A percentile compares a stretch with the other conserved stretches of the same genome.
Conservation (phyloP, 1,140 invertebrate species). For the Brachionus rotundiformis region DNA sequence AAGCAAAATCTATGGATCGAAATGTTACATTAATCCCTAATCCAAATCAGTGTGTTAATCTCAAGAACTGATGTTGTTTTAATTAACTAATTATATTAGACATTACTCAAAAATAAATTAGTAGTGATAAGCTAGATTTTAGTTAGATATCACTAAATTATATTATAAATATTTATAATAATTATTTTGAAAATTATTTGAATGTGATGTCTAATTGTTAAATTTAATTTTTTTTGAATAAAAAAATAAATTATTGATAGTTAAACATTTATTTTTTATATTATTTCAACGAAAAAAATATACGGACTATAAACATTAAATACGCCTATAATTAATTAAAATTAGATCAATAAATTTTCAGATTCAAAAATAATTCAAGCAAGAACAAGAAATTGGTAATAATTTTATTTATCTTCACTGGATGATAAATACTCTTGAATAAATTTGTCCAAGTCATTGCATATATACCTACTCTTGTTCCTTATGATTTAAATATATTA, state of each 20-base stretch:
- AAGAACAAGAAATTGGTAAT: not conserved
- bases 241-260: too few relatives aligned
- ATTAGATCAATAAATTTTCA: not conserved
- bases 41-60: conserved; percentile 13
- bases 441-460: conserved; percentile 47
- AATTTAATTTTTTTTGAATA: too few relatives aligned
- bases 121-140: too few relatives aligned
- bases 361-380: not conserved
- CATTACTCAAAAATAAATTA: too few relatives aligned
- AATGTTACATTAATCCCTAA: conserved; percentile 14
- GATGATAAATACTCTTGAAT: conserved; percentile 1
- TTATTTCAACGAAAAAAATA: not conserved
- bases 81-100: not conserved
- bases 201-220: too few relatives aligned
- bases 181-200: too few relatives aligned
- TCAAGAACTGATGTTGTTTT: not conserved
- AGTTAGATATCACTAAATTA: too few relatives aligned
- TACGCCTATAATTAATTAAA: not conserved
- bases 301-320: not conserved
- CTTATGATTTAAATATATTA: too few relatives aligned
- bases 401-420: not conserved
- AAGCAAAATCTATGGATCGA: not conserved
- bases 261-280: not conserved
- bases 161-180: too few relatives aligned
- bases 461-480: conserved; percentile 47